A percentile compares a stretch with the other conserved stretches of the same genome.
Conservation (phyloP, 2,797 vertebrate genomes). For the Calcarius lapponicus region DNA sequence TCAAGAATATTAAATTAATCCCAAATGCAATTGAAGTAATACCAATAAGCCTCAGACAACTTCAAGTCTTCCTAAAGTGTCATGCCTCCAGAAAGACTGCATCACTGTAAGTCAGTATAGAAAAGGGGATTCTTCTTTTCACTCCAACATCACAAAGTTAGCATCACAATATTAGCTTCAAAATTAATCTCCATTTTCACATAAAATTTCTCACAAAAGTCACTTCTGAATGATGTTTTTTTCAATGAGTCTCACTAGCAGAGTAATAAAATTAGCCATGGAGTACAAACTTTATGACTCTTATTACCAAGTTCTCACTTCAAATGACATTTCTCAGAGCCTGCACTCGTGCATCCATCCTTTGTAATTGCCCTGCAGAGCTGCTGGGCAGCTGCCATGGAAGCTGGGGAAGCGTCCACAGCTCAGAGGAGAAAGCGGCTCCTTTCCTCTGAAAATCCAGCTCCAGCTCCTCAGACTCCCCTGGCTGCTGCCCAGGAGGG, state of each 20-base stretch:
- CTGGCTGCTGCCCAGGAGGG: not conserved
- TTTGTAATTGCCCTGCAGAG: not conserved
- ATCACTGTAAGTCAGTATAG: not conserved
- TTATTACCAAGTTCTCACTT: not conserved
- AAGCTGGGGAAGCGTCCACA: not conserved
- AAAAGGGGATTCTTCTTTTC: not conserved
- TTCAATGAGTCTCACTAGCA: not conserved
- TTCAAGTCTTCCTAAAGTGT: not conserved
- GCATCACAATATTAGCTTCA: not conserved
- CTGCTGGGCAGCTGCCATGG: not conserved
- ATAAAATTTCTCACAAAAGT: not conserved
- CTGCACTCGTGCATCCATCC: accelerated
- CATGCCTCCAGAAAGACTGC: not conserved
- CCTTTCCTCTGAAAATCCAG: not conserved
- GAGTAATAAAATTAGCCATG: not conserved
- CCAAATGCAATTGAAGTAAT: not conserved
- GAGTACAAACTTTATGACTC: not conserved
- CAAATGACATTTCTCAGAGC: not conserved
- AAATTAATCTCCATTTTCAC: not conserved
- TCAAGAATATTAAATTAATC: not conserved
- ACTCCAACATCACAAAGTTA: not conserved
- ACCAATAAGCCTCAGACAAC: not conserved
- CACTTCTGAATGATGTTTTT: not conserved
- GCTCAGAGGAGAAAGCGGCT: not conserved
- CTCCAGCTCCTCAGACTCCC: not conserved